Base-by-base conservation (phyloP, 2,113 vertebrate species). In the Amazona guildingii region DNA sequence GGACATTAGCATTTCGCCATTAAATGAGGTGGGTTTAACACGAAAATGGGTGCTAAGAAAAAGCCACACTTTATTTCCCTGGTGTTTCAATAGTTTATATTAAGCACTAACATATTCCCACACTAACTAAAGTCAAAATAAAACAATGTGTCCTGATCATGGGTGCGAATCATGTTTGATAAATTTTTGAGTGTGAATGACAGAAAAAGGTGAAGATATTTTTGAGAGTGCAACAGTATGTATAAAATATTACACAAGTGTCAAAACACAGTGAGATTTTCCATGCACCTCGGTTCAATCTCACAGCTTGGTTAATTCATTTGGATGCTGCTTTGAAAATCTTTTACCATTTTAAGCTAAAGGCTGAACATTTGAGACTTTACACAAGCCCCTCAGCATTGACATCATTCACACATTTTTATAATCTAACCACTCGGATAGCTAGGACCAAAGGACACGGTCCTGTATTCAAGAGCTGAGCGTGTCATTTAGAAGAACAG, bases 391-490 rank as follows among this genome's bases (percentile, higher is more conserved):
- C 72, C 82, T 79, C 72, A 41, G 73, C 86, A 24, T 1, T 76
- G 86, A 84, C 83, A 90, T 72, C 73, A 72, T 94, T 96, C 68
- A 21, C 86, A 88, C 68, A 18, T 95, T 94, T 89, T 92, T 88
- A 75, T 77, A 86, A 94, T 82, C 72, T 31, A 77, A 80, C 27
- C 51, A 17, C 76, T 80, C 70, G 2, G 6, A 29, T 35, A 63
- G 27, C n/a, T 59, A 37, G 49, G 29, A 79, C 59, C 37, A 13
- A 48, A 87, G 49, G 72, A 64, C 72, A 8, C 0, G 31, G 29
- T 39, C 54, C 37, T 52, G 4, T 28, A 44, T 9, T 41, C 48
- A 37, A 39, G 33, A 54, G 39, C 64, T 15, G 29, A 67, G 25
- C 0, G 0, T 1, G 54, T 52, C 55, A 97, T 97, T 94, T 61